Conservation (phyloP, 2,797 vertebrate genomes). For the Lutra lutra region DNA sequence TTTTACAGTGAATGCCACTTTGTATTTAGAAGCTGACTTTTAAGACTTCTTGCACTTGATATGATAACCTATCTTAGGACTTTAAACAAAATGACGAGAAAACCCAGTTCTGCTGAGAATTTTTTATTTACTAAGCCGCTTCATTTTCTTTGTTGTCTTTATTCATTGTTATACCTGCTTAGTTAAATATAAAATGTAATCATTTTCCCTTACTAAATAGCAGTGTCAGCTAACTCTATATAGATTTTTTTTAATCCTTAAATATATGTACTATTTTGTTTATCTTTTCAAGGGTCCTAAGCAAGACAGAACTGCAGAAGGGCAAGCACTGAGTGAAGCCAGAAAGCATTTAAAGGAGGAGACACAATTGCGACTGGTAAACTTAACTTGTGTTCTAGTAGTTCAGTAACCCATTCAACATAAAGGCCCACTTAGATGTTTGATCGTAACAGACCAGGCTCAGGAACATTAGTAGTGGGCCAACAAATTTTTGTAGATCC, state of each 20-base stretch:
- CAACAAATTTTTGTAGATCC: not conserved
- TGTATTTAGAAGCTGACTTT: constrained; percentile 50
- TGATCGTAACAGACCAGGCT: not conserved
- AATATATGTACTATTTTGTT: not conserved
- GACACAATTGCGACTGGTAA: constrained; percentile 95
- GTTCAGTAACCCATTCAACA: not conserved
- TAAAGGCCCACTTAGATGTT: not conserved
- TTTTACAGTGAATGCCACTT: constrained; percentile 15
- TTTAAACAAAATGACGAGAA: constrained; percentile 52
- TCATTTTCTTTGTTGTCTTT: constrained; percentile 16
- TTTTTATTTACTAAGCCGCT: not conserved
- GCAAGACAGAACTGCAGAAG: constrained; percentile 91
- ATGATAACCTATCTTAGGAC: not conserved
- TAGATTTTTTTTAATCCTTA: not conserved
- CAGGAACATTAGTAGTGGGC: not conserved
- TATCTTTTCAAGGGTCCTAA: constrained; percentile 88
- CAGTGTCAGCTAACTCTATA: not conserved
- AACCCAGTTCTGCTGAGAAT: not conserved
- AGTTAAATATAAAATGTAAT: not conserved
- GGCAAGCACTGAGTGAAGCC: constrained; percentile 92
- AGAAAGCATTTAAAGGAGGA: constrained; percentile 98
- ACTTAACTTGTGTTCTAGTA: not conserved
- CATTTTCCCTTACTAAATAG: not conserved
- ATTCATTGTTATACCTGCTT: not conserved
- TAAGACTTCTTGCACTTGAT: not conserved